These are phyloP conservation scores for Neoitamus cyanurus DNA, from an alignment of 2,888 invertebrate genomes.

Conservation along the genomic window DNA sequence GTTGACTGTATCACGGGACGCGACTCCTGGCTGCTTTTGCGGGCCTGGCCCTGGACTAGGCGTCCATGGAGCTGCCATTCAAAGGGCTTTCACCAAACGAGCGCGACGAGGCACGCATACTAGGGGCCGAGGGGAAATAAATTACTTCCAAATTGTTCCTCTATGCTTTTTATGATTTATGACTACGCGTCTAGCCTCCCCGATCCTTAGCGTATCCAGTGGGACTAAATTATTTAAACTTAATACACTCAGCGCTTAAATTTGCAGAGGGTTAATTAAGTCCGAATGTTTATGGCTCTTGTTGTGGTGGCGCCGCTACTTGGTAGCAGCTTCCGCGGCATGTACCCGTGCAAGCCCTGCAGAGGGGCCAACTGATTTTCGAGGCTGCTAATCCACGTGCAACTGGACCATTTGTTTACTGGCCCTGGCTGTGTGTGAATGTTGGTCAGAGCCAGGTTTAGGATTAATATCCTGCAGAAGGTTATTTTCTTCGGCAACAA, in stretches of 20 bases:
- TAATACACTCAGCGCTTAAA: slow-evolving; percentile 49
- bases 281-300: slow-evolving; percentile 49
- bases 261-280: slow-evolving; percentile 50
- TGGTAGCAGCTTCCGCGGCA: slow-evolving; percentile 8
- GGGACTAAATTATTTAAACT: slow-evolving; percentile 51
- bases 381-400: slow-evolving; percentile 19
- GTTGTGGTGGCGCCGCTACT: slow-evolving; percentile 11
- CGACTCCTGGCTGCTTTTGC: slow-evolving; percentile 5
- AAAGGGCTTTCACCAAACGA: slow-evolving; percentile 31
- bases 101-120: slow-evolving; percentile 16
- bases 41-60: neutral
- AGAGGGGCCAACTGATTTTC: slow-evolving; percentile 15
- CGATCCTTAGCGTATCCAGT: slow-evolving; percentile 48
- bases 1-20: slow-evolving; percentile 19
- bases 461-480: slow-evolving; percentile 49
- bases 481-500: slow-evolving; percentile 39
- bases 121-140: slow-evolving; percentile 43
- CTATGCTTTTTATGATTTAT: slow-evolving; percentile 52
- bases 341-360: neutral
- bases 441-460: slow-evolving; percentile 31
- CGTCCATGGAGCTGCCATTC: slow-evolving; percentile 48
- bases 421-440: slow-evolving; percentile 27
- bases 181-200: slow-evolving; percentile 48
- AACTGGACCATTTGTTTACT: slow-evolving; percentile 40
- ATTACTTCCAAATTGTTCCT: slow-evolving; percentile 52